Base-by-base conservation (phyloP, 2,797 vertebrate genomes). In the Acropternis orthonyx region DNA sequence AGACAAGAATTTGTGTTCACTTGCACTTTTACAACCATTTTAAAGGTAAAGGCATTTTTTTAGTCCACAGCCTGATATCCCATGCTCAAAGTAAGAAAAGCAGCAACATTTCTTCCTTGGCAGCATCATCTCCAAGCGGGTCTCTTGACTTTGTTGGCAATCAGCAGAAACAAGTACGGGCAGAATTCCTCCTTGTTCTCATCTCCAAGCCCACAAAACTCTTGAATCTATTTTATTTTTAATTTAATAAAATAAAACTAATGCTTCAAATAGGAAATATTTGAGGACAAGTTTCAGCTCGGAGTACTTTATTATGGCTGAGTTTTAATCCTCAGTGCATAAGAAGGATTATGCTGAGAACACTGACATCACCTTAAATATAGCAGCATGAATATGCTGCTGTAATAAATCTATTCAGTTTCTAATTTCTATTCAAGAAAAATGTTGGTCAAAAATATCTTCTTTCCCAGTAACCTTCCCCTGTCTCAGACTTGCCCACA, bases 341-440 rank as follows among this genome's bases (percentile, higher is more conserved):
- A 81, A 95, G 83, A 92, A 89, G 95, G 91, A 94, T 97, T 94
- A 93, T 32, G 37, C 63, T 61, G 91, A 88, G 87, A 90, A 71
- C 67, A 86, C 63, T 96, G 96, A 82, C 95, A 95, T 82, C 94
- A 90, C 94, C 88, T 95, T 88, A 97, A 95, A 96, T 96, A 96
- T 59, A 97, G 89, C 74, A 94, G 76, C 89, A 51, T 19, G 92
- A 95, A 94, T 92, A 76, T 74, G 91, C 56, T n/a, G 9, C 91
- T 44, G 77, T 69, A 85, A 96, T 96, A 95, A 94, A 96, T 94
- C 94, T 96, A 88, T 88, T 44, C 91, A 93, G 74, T 48, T 95
- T 91, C 92, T 86, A 61, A 95, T 96, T 96, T 94, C 63, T 65
- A 79, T 88, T 94, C 74, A 58, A 46, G 63, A 89, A 82, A 74